Evolutionary conservation across 2,888 invertebrate species (phyloP).

Genomic region (Cosmia trapezina): DNA sequence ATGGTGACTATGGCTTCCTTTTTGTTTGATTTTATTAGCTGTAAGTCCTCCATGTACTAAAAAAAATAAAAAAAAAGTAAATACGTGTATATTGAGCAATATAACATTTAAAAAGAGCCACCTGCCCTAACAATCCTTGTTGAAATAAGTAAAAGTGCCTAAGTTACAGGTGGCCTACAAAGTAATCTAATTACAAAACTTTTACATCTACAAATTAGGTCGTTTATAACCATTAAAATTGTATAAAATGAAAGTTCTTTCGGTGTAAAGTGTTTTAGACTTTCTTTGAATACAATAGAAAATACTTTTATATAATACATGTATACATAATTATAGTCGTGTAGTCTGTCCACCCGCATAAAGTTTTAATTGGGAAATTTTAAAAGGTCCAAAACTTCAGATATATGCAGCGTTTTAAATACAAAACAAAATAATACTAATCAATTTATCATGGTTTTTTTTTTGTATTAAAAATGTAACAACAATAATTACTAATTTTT

Average conservation of each 20-base stretch:
- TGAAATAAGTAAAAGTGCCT: conserved; percentile 33
- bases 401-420: no score
- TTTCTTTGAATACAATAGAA: background rate
- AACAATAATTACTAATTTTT: no score
- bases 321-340: no score
- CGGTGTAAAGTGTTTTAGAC: background rate
- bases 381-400: background rate
- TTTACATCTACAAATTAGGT: conserved; percentile 43
- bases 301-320: background rate
- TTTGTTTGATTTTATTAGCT: no score
- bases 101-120: conserved; percentile 26
- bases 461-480: no score
- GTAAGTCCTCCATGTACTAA: no score
- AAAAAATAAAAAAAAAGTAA: no score
- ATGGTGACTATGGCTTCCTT: no score
- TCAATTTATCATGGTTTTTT: no score
- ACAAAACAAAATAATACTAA: no score
- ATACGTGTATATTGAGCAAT: conserved; percentile 10
- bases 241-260: conserved; percentile 13
- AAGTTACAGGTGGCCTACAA: conserved; percentile 43
- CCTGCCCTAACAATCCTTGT: conserved; percentile 25
- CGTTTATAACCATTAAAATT: conserved; percentile 44
- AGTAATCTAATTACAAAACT: conserved; percentile 51
- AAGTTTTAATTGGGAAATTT: background rate
- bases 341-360: background rate